These are phyloP conservation scores for Etheostoma nigrum DNA, from an alignment of 2,797 vertebrate species.

Conservation along the genomic window DNA sequence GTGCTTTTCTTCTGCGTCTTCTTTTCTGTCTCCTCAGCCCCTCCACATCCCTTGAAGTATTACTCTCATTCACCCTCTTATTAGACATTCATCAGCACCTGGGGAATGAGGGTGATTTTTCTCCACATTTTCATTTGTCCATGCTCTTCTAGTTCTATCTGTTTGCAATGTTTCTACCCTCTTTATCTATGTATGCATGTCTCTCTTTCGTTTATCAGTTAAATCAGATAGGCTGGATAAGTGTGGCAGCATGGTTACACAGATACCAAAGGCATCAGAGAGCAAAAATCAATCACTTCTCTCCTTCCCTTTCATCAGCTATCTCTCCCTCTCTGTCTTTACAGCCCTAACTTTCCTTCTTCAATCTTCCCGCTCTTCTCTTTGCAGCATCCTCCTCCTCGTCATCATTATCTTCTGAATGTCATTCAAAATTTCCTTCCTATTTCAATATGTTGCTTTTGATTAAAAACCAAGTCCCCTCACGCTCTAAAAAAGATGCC, in stretches of 20 bases:
- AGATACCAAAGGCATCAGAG: constrained; percentile 69
- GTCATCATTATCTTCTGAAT: constrained; percentile 67
- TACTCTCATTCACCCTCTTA: constrained; percentile 31
- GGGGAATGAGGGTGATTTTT: constrained; percentile 28
- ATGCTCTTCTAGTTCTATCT: constrained; percentile 25
- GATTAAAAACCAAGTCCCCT: constrained; percentile 42
- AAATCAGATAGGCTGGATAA: constrained; percentile 72
- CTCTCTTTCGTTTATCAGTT: constrained; percentile 46
- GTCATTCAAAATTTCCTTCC: constrained; percentile 60
- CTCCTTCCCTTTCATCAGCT: constrained; percentile 66
- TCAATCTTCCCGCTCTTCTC: constrained; percentile 56
- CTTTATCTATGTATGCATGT: constrained; percentile 27
- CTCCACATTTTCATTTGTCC: constrained; percentile 37
- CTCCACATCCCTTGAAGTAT: constrained; percentile 33
- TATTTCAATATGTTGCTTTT: constrained; percentile 61
- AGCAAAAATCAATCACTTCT: constrained; percentile 78
- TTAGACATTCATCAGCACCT: constrained; percentile 51
- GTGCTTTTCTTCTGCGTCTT: constrained; percentile 48
- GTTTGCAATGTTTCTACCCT: constrained; percentile 39
- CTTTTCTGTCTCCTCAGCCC: constrained; percentile 35
- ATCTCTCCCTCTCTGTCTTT: constrained; percentile 50
- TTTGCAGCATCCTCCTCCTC: constrained; percentile 54
- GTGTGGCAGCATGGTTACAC: constrained; percentile 65
- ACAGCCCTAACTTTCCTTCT: constrained; percentile 51
- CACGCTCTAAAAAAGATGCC: constrained; percentile 30